Evolutionary conservation across 2,113 vertebrate genomes (phyloP), one percentile per base, ranked within the genome.

Genomic region (Ardeotis arabs): DNA sequence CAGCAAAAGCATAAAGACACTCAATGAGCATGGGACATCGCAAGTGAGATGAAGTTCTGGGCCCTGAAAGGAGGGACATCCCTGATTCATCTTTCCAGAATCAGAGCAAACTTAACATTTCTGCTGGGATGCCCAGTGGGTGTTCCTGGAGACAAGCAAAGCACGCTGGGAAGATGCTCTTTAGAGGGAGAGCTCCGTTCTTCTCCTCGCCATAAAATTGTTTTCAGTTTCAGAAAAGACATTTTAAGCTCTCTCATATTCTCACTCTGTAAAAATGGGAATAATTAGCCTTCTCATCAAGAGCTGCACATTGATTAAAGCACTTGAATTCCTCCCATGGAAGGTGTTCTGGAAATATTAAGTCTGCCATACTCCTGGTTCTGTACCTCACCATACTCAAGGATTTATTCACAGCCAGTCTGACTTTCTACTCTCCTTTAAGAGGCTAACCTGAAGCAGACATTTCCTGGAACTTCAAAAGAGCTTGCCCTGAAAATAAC

Each of bases 11-110:
- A 76, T 31, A 8, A 58, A 15, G 64, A 29, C 12, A 1, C 0
- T 0, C 16, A 27, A 6, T 2, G 22, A 77, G 69, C 12, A 39
- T 29, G 16, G 27, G 16, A 59, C 6, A 4, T 0, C 1, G 1
- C 14, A 25, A 52, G 27, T 5, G 24, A 50, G 41, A 28, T 6
- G 50, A 88, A 31, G 11, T 23, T 18, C 14, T 11, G 47, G 44
- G 41, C 1, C 24, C 17, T 39, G 41, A 28, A 7, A 22, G 16
- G 52, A 86, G 45, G 12, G 9, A 73, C 8, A 8, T 18, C 59
- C 64, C 52, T 4, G 20, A 64, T 29, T 33, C 24, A 63, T 18
- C 52, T 27, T 50, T 50, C 47, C 0, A 1, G 56, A 81, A 41
- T 12, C 19, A 33, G 4, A 60, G 29, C 20, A 50, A 50, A 44